Conservation (phyloP, 2,888 invertebrate species). For the Rhabditophanes sp. region DNA sequence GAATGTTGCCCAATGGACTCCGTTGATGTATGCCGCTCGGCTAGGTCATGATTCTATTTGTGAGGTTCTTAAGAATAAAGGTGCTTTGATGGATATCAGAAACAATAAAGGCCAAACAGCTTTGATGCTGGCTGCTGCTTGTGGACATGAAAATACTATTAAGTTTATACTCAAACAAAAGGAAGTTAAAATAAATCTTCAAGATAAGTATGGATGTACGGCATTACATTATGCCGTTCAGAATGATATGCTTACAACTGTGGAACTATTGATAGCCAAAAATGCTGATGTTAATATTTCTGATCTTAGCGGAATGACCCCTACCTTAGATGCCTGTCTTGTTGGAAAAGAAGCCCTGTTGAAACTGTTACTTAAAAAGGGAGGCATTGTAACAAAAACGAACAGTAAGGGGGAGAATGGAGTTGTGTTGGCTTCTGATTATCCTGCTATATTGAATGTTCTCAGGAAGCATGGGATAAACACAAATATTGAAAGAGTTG, state of each 20-base stretch:
- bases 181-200: constrained; percentile 44
- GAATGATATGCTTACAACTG: constrained; percentile 18
- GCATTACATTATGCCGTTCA: constrained; percentile 32
- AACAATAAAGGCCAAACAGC: constrained; percentile 15
- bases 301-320: constrained; percentile 19
- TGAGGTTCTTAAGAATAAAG: constrained; percentile 46
- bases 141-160: constrained; percentile 44
- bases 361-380: constrained; percentile 16
- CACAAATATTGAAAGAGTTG: no score
- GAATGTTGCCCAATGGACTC: constrained; percentile 87
- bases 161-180: constrained; percentile 1
- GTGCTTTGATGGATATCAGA: constrained; percentile 19
- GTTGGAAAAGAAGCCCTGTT: constrained; percentile 27
- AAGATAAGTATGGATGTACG: constrained; percentile 45
- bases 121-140: constrained; percentile 49
- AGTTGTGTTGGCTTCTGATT: constrained; percentile 16
- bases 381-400: constrained; percentile 19
- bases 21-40: constrained; percentile 83
- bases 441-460: constrained; percentile 11
- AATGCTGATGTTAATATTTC: constrained; percentile 33
- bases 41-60: constrained; percentile 74
- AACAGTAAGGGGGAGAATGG: constrained; percentile 28
- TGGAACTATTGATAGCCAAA: constrained; percentile 23
- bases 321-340: constrained; percentile 26
- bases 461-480: no score